A percentile compares a stretch with the other conserved stretches of the same genome.
Evolutionary conservation across 2,797 vertebrate species (phyloP).

Genomic region (Lagorchestes hirsutus): DNA sequence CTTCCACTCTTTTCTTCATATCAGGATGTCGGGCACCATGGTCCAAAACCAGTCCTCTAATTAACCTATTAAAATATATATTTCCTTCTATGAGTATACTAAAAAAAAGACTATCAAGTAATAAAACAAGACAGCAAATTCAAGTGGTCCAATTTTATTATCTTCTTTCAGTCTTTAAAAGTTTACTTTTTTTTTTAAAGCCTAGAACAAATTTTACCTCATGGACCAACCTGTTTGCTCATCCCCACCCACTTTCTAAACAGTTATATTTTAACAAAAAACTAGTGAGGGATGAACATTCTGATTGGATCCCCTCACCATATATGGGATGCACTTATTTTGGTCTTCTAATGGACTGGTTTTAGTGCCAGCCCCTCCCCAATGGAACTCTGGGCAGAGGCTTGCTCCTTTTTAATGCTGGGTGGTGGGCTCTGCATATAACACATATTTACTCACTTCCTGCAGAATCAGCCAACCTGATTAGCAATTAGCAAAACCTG

Average conservation of each 20-base stretch:
- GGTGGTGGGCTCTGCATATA: not conserved
- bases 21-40: conserved; percentile 98
- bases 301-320: not conserved
- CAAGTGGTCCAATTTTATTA: not conserved
- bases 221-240: no score
- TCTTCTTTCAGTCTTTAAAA: no score
- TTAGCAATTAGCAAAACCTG: conserved; percentile 76
- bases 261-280: not conserved
- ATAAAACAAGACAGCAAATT: not conserved
- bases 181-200: no score
- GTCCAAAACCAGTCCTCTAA: conserved; percentile 96
- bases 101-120: not conserved
- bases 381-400: not conserved
- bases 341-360: not conserved
- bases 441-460: conserved; percentile 57
- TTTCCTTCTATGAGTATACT: not conserved
- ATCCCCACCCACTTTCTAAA: not conserved
- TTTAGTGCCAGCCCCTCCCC: not conserved
- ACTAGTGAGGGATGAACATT: not conserved
- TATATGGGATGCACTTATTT: not conserved
- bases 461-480: conserved; percentile 4
- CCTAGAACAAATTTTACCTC: no score
- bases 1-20: conserved; percentile 98
- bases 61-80: conserved; percentile 87
- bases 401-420: not conserved